Evolutionary conservation across 2,888 invertebrate genomes (phyloP), one percentile per base, ranked within the genome.

Genomic region (Cosmorhoe ocellata): DNA sequence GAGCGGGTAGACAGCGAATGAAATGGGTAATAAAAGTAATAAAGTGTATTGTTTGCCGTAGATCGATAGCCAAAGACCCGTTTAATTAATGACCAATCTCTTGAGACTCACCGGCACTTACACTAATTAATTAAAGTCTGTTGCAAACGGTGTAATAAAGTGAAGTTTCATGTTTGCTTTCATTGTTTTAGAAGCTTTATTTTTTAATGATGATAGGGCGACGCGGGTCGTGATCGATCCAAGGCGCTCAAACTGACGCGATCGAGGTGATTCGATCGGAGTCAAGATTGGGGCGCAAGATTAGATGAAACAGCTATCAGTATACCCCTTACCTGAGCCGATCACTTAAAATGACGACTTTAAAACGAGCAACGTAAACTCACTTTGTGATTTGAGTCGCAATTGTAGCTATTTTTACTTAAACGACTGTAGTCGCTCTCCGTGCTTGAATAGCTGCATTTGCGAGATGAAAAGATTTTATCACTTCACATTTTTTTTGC

Each of bases 71-170:
- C 79, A 75, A 81, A 84, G 82, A 81, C 73, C 74, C 80, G 76
- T 76, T 79, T 85, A 87, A 88, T 84, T 85, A 87, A 88, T 87
- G 84, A 83, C 83, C 86, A 79, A 84, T 86, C 86, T 81, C 84
- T 66, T 64, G 81, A 78, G 84, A 79, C 84, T 83, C 84, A 84
- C 87, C 87, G 84, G 86, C 84, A 85, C 87, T 87, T 81, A 79
- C 76, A 79, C 74, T 87, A 87, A 88, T 88, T 88, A 85, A 87
- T 87, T 84, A 84, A 80, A 80, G 75, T 77, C 74, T 71, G 65
- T 65, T 70, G 74, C 76, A 75, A 77, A 78, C 80, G 76, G 71
- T 79, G 77, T 74, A 75, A 72, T 75, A 74, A 75, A 81, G 77
- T 75, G 72, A 71, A 71, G 64, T 72, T 69, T 74, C 73, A 71